Evolutionary conservation across 2,113 vertebrate genomes (phyloP).

Genomic region (Menidia beryllina): DNA sequence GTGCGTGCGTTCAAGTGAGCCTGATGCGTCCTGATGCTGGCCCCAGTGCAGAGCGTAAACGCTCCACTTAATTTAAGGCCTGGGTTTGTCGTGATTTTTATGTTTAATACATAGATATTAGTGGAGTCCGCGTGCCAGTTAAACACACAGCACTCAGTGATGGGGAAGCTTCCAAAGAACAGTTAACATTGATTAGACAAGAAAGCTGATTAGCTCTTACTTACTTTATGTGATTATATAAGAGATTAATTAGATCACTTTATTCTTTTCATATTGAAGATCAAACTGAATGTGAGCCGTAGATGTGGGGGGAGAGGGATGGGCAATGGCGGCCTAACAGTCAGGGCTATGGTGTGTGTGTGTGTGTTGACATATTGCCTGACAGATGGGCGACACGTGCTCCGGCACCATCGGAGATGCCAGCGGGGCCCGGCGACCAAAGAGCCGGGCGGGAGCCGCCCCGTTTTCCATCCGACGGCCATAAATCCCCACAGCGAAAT

Average conservation of each 20-base stretch:
- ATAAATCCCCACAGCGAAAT: conserved; percentile 23
- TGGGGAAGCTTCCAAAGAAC: conserved; percentile 22
- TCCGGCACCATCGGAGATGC: conserved; percentile 42
- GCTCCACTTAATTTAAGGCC: conserved; percentile 17
- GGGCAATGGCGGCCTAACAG: too few species aligned
- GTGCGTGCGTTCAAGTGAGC: conserved; percentile 10
- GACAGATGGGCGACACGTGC: conserved; percentile 72
- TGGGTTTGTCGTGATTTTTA: conserved; percentile 3
- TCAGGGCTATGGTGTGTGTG: conserved; percentile 26
- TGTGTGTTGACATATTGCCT: conserved; percentile 63
- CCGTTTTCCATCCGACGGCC: conserved; percentile 17
- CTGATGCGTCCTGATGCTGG: conserved; percentile 18
- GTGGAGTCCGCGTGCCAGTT: neutral
- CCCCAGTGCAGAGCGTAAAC: conserved; percentile 13
- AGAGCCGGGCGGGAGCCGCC: conserved; percentile 28
- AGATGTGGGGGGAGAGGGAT: too few species aligned
- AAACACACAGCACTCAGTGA: conserved; percentile 14
- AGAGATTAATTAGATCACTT: too few species aligned
- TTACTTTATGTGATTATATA: too few species aligned
- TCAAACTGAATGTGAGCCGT: neutral
- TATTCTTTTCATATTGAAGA: too few species aligned
- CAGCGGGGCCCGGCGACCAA: conserved; percentile 39
- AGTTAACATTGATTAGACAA: conserved; percentile 32
- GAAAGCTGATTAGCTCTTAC: neutral
- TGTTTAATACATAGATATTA: conserved; percentile 19